These are phyloP conservation scores for Cyanocitta stelleri DNA, from an alignment of 2,113 vertebrate species.

Conservation along the genomic window DNA sequence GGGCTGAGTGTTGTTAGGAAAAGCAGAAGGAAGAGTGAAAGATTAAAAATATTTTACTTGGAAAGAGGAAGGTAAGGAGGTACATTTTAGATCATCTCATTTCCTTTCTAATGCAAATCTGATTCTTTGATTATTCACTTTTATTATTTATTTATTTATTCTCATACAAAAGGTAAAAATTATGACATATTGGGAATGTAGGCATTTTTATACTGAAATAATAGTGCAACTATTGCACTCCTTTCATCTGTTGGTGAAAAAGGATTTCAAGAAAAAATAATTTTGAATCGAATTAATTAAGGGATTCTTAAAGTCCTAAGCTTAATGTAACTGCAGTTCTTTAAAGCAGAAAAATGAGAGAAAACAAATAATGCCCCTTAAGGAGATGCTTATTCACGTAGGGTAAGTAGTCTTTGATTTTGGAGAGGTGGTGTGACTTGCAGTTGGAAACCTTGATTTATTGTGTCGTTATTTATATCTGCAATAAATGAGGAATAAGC, in stretches of 20 bases:
- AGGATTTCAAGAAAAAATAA: background rate
- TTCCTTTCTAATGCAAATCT: constrained; percentile 37
- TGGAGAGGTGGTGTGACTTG: constrained; percentile 12
- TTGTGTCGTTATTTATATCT: constrained; percentile 5
- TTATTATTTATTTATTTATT: constrained; percentile 21
- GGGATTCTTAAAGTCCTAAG: background rate
- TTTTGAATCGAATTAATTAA: constrained; percentile 11
- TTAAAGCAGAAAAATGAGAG: constrained; percentile 32
- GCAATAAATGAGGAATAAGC: constrained; percentile 37
- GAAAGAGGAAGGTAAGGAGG: background rate
- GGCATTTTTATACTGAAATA: background rate
- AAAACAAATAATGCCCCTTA: constrained; percentile 49
- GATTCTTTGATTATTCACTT: background rate
- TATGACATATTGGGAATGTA: background rate
- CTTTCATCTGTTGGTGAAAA: background rate
- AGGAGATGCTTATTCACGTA: constrained; percentile 36
- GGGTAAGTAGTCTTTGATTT: constrained; percentile 33
- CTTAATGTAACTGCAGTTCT: background rate
- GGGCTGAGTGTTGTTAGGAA: background rate
- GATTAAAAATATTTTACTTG: background rate
- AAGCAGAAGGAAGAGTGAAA: background rate
- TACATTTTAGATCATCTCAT: background rate
- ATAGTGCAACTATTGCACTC: background rate
- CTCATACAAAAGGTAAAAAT: background rate
- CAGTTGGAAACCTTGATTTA: constrained; percentile 29